Evolutionary conservation across 2,888 invertebrate species (phyloP), one percentile per base, ranked within the genome.

Genomic region (Chalcis sispes): DNA sequence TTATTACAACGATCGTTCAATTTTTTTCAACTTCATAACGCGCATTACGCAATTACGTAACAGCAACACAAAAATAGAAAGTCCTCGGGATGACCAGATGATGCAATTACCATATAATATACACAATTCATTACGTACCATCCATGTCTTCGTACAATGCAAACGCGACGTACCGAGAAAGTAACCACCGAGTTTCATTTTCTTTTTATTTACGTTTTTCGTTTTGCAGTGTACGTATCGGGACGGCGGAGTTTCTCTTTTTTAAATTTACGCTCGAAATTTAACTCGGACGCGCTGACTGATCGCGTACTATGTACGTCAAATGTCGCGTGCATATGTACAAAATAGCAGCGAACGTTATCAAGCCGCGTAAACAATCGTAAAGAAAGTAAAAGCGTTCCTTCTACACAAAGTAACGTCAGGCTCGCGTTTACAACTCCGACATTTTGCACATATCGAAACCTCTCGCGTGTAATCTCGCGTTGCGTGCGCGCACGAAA

Each of bases 401-500:
- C n/a, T 1, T 8, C 52, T 20, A 18, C 20, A 36, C 15, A 50
- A 25, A 40, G 54, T 40, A 18, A 72, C 65, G 36, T 23, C 48
- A 56, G 72, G 64, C 64, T 65, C 62, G 64, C 72, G 18, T 62
- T 62, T 72, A 72, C 48, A 72, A 54, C 72, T 18, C 27, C 42
- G 62, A n/a, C n/a, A n/a, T n/a, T n/a, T n/a, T 36, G 32, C 32
- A 36, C 32, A 25, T 56, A 27, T n/a, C 36, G 36, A 27, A 18
- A 32, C 10, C 29, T 25, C 15, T 18, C 40, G 15, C 27, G 13
- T 40, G n/a, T 15, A 8, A 13, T 15, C 42, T 13, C 13, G 2
- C 15, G 13, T 42, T 15, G 7, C 15, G 36, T 15, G 8, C 13
- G 56, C 64, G 48, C 48, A 1, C 59, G 42, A 20, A 29, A 29